A percentile compares a stretch with the other conserved stretches of the same genome.
Evolutionary conservation across 2,888 invertebrate species (phyloP).

Genomic region (Leptogaster cylindrica): DNA sequence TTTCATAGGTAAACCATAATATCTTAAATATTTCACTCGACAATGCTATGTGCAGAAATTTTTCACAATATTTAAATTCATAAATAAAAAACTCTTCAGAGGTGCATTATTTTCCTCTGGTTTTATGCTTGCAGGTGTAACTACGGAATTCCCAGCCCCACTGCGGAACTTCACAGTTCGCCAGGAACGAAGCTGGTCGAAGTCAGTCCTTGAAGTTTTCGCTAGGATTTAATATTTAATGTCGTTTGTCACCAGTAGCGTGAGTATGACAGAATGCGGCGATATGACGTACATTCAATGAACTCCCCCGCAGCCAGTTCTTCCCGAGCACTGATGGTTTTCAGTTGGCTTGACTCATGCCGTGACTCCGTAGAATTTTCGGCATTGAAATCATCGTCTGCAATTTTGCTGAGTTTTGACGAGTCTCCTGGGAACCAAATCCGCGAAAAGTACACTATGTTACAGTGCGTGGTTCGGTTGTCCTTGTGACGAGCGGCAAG

Average conservation of each 20-base stretch:
- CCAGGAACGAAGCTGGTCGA: background rate
- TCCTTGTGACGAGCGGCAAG: background rate
- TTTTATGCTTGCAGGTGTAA: too few species aligned
- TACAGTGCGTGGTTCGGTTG: background rate
- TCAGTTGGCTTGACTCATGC: conserved; percentile 19
- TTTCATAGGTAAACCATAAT: too few species aligned
- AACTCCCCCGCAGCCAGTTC: conserved; percentile 7
- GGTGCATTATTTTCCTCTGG: too few species aligned
- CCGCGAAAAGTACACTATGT: background rate
- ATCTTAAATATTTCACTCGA: too few species aligned
- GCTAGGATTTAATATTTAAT: conserved; percentile 30
- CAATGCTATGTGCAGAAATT: too few species aligned
- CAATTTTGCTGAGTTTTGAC: background rate
- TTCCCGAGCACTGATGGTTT: background rate
- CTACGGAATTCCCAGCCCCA: too few species aligned
- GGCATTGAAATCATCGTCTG: conserved; percentile 1
- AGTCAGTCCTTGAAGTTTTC: background rate
- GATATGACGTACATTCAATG: conserved; percentile 15
- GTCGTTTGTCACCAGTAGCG: conserved; percentile 1
- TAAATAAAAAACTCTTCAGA: too few species aligned
- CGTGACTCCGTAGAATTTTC: conserved; percentile 22
- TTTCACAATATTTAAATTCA: too few species aligned
- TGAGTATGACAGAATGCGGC: conserved; percentile 2
- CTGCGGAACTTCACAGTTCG: too few species aligned
- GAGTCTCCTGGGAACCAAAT: conserved; percentile 4